Conservation (phyloP, 2,797 vertebrate species). For the Knipowitschia caucasica region DNA sequence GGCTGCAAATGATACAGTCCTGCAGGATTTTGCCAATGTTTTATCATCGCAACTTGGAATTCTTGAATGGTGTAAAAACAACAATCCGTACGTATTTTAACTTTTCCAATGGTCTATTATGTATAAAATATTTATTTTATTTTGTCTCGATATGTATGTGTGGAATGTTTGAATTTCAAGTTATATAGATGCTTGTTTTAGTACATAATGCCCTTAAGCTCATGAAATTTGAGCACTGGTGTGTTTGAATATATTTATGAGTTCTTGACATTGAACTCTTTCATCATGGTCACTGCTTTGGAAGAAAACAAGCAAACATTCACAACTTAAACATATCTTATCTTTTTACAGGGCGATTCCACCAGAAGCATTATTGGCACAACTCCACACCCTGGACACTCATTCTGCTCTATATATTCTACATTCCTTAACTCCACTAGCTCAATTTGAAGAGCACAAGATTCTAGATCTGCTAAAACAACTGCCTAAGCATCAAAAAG, state of each 20-base stretch:
- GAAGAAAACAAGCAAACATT: neutral
- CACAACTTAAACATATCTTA: neutral
- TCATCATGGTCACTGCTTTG: neutral
- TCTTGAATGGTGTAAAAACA: constrained; percentile 90
- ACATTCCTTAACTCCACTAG: constrained; percentile 86
- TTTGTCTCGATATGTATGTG: too few relatives aligned
- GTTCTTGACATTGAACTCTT: too few relatives aligned
- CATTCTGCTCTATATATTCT: constrained; percentile 91
- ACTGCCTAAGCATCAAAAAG: constrained; percentile 58
- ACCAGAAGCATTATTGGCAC: constrained; percentile 79
- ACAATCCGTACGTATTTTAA: constrained; percentile 77
- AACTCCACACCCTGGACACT: constrained; percentile 86
- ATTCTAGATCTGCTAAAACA: constrained; percentile 86
- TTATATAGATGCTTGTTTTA: neutral
- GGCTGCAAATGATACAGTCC: constrained; percentile 78
- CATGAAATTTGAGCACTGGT: neutral
- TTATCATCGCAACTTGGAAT: constrained; percentile 85
- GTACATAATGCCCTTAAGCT: neutral
- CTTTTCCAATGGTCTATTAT: neutral
- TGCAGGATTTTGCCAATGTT: constrained; percentile 85
- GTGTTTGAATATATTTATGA: neutral
- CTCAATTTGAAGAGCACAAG: constrained; percentile 82
- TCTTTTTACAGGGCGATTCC: constrained; percentile 75
- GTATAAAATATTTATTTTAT: neutral
- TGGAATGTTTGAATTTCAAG: neutral